Percentiles rank a stretch among this genome's conserved stretches.
phyloP scores from a whole-genome alignment of 2,113 vertebrate genomes.

The cattle (Bos taurus) region ARS-UCD2.0 NC_037342.1:12261001-12261500 shows the following conservation, averaged over 20 bases:
- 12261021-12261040: background rate
- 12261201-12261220: background rate
- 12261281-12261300: background rate
- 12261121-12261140: background rate
- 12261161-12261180: background rate
- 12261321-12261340: background rate
- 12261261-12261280: background rate
- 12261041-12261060: background rate
- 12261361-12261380: background rate
- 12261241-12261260: background rate
- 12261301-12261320: background rate
- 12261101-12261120: background rate
- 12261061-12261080: background rate
- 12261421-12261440: background rate
- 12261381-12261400: background rate
- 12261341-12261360: background rate
- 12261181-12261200: background rate
- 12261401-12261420: background rate
- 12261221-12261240: background rate
- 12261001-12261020: background rate
- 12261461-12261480: too few relatives aligned
- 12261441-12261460: background rate
- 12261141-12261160: background rate
- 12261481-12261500: too few relatives aligned
- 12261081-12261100: background rate